Evolutionary conservation across 2,797 vertebrate genomes (phyloP).

Genomic region (Octomys mimax): DNA sequence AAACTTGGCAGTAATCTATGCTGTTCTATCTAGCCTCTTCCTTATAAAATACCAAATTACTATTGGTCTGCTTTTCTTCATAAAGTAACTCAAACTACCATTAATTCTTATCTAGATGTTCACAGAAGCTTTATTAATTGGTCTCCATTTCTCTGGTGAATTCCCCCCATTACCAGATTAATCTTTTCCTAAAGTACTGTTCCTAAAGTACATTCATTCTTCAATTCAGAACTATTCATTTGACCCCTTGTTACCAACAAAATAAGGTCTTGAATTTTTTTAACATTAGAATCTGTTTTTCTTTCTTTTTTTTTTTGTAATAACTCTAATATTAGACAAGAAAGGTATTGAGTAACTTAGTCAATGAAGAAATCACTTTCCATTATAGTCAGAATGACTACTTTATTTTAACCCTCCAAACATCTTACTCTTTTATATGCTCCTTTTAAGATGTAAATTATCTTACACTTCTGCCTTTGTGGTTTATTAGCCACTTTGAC

Average conservation of each 20-base stretch:
- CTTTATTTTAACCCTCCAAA: neutral
- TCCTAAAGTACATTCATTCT: neutral
- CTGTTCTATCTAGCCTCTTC: neutral
- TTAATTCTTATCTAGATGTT: neutral
- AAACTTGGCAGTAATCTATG: neutral
- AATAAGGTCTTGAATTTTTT: constrained; percentile 7
- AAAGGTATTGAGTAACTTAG: constrained; percentile 30
- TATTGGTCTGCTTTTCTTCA: constrained; percentile 5
- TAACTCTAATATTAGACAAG: neutral
- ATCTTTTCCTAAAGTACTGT: constrained; percentile 2
- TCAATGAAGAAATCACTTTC: constrained; percentile 38
- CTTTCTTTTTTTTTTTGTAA: neutral
- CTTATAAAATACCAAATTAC: neutral
- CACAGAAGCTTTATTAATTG: neutral
- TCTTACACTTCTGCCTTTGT: constrained; percentile 2
- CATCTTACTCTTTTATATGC: neutral
- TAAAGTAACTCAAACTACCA: neutral
- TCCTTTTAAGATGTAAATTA: constrained; percentile 24
- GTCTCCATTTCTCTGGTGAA: neutral
- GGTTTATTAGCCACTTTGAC: neutral
- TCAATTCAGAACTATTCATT: constrained; percentile 1
- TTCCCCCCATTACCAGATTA: neutral
- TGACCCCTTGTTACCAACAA: neutral
- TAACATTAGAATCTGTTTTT: neutral
- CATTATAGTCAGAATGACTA: neutral